Percentiles rank a stretch among this genome's conserved stretches.
phyloP scores from a whole-genome alignment of 1,140 invertebrate species.

The Cydia fagiglandana region DNA sequence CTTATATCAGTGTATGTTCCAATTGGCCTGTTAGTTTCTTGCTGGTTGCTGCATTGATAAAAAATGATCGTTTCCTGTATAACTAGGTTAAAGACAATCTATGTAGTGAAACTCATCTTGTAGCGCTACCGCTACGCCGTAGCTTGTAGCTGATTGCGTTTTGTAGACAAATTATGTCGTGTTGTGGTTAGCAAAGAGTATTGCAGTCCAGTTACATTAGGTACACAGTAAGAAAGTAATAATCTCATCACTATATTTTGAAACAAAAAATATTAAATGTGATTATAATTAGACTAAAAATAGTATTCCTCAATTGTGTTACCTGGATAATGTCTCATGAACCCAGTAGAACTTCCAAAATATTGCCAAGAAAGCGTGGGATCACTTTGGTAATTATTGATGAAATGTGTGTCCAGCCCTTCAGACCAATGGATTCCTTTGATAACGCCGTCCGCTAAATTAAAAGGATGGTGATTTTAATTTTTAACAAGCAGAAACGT shows the following conservation, averaged over 20 bases:
- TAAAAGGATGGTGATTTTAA: background rate
- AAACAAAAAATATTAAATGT: too few species aligned
- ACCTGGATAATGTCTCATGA: slow-evolving; percentile 97
- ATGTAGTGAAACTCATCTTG: too few species aligned
- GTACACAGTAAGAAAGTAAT: too few species aligned
- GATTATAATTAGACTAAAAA: background rate
- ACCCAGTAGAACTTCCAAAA: slow-evolving; percentile 96
- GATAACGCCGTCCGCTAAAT: slow-evolving; percentile 82
- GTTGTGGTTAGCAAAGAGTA: background rate
- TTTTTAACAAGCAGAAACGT: too few species aligned
- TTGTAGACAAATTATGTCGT: background rate
- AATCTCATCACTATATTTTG: too few species aligned
- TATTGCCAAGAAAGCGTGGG: slow-evolving; percentile 97
- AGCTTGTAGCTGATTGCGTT: background rate
- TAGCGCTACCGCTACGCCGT: slow-evolving; percentile 4
- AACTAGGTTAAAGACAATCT: too few species aligned
- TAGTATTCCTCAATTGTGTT: slow-evolving; percentile 39
- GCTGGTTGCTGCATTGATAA: too few species aligned
- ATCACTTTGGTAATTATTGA: slow-evolving; percentile 92
- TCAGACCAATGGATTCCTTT: slow-evolving; percentile 90
- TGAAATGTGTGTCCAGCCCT: slow-evolving; percentile 92
- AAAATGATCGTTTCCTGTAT: too few species aligned
- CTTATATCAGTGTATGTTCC: too few species aligned
- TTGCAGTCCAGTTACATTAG: too few species aligned
- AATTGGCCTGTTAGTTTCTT: too few species aligned